These are phyloP conservation scores for Desmophyllum pertusum DNA, from an alignment of 92 coral and sea anemone species.

Conservation along the genomic window DNA sequence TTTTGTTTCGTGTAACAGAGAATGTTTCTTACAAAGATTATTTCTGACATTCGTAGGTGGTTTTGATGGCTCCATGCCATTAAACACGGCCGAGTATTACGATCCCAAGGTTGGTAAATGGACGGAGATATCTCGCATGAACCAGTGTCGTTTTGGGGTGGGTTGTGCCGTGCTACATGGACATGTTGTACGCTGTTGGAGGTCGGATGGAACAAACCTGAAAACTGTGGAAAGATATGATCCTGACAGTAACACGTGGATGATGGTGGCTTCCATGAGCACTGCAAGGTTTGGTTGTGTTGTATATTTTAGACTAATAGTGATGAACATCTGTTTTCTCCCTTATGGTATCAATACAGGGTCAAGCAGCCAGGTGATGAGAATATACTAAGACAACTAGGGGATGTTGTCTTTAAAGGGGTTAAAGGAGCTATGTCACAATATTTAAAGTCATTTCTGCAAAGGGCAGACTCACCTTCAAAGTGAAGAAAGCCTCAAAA, in stretches of 20 bases:
- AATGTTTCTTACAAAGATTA: background rate
- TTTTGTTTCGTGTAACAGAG: too few species aligned
- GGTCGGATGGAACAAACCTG: constrained; percentile 98
- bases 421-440: too few species aligned
- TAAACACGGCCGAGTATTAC: constrained; percentile 96
- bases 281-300: constrained; percentile 84
- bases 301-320: background rate
- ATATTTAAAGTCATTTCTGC: too few species aligned
- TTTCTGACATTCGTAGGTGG: constrained; percentile 67
- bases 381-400: too few species aligned
- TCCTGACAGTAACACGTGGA: constrained; percentile 89
- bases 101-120: constrained; percentile 90
- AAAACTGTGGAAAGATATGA: constrained; percentile 91
- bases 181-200: constrained; percentile 90
- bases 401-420: too few species aligned
- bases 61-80: constrained; percentile 99
- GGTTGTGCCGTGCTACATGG: constrained; percentile 89
- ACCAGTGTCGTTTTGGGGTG: constrained; percentile 97
- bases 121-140: constrained; percentile 95
- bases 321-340: background rate
- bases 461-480: too few species aligned
- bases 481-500: too few species aligned
- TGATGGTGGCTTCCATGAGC: constrained; percentile 88
- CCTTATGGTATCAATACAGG: too few species aligned
- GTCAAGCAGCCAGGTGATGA: too few species aligned